Evolutionary conservation across 2,888 invertebrate species (phyloP).

Genomic region (Agrochola lychnidis): DNA sequence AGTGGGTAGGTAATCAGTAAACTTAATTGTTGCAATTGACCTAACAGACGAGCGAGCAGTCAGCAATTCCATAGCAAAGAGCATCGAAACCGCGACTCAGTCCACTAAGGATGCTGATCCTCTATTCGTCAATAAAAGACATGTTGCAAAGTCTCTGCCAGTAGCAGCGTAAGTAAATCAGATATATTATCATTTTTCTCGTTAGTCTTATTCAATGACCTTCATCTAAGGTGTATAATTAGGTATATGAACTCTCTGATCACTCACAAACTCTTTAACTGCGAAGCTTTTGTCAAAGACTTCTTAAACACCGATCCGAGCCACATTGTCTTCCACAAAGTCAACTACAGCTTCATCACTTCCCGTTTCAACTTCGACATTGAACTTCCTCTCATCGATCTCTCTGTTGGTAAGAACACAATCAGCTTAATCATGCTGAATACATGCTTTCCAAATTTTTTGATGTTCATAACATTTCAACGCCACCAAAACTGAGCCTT

Average conservation of each 20-base stretch:
- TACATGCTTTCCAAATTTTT: neutral
- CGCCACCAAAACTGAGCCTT: neutral
- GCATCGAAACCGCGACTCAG: conserved; percentile 69
- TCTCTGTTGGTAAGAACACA: neutral
- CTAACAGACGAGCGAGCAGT: conserved; percentile 61
- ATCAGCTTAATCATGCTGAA: neutral
- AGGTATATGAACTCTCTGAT: neutral
- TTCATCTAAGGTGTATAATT: neutral
- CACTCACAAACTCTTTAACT: neutral
- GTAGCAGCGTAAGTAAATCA: conserved; percentile 75
- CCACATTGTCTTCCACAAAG: neutral
- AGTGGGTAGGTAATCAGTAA: neutral
- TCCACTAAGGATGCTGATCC: neutral
- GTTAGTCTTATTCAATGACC: neutral
- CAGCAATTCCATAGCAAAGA: conserved; percentile 65
- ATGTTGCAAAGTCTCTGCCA: conserved; percentile 60
- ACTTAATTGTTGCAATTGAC: conserved; percentile 28
- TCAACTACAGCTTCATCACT: neutral
- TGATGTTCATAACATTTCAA: neutral
- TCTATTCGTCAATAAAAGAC: conserved; percentile 42
- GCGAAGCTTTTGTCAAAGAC: neutral
- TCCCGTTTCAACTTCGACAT: neutral
- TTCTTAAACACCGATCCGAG: neutral
- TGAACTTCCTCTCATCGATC: neutral
- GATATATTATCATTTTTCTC: neutral